Evolutionary conservation across 2,797 vertebrate species (phyloP).

Genomic region (Basileuterus tristriatus): DNA sequence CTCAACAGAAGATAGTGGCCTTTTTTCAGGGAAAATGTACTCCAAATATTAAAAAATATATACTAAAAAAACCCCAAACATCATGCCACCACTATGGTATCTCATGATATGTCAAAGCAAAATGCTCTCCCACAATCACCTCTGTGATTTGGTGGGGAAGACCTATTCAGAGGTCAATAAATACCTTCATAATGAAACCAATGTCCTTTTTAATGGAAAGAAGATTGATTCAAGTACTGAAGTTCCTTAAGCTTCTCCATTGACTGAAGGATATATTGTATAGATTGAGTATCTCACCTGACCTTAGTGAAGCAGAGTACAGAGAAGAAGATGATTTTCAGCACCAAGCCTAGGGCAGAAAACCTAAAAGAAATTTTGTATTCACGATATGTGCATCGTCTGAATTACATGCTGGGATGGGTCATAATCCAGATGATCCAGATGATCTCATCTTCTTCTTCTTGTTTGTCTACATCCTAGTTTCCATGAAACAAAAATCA

Average conservation of each 20-base stretch:
- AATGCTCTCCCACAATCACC: not conserved
- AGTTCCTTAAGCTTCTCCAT: conserved; percentile 32
- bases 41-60: not conserved
- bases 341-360: not conserved
- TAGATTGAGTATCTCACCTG: not conserved
- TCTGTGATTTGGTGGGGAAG: not conserved
- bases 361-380: not conserved
- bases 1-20: not conserved
- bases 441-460: not conserved
- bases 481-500: not conserved
- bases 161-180: not conserved
- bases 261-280: conserved; percentile 8
- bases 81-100: accelerated
- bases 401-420: not conserved
- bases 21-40: not conserved
- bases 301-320: not conserved
- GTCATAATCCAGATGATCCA: not conserved
- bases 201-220: not conserved
- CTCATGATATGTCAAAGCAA: not conserved
- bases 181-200: not conserved
- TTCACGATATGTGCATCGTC: not conserved
- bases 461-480: not conserved
- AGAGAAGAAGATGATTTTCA: not conserved
- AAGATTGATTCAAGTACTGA: conserved; percentile 15
- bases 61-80: not conserved